Evolutionary conservation across 2,113 vertebrate genomes (phyloP).

Genomic region (Casuarius casuarius): DNA sequence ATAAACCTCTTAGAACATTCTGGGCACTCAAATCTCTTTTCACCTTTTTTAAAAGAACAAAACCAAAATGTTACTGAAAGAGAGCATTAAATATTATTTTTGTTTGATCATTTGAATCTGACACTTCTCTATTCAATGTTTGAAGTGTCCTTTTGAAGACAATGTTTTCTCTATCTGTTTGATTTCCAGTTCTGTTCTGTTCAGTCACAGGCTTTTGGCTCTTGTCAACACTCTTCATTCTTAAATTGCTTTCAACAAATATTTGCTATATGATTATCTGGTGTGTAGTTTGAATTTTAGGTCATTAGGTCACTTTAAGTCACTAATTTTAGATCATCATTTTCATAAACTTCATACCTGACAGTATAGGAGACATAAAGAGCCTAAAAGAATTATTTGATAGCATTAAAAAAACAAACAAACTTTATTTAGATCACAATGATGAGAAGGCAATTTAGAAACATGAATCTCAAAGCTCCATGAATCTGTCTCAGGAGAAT

Average conservation of each 20-base stretch:
- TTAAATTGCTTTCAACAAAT: background rate
- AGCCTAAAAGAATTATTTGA: background rate
- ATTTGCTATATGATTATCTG: background rate
- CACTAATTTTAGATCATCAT: background rate
- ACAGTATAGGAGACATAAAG: background rate
- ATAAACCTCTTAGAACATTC: slow-evolving; percentile 99
- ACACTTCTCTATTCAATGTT: background rate
- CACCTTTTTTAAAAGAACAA: slow-evolving; percentile 82
- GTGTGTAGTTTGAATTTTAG: background rate
- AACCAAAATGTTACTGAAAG: slow-evolving; percentile 28
- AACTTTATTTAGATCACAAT: background rate
- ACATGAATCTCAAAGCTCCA: background rate
- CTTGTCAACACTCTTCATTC: background rate
- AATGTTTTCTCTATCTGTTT: background rate
- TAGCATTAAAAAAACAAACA: background rate
- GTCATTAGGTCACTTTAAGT: background rate
- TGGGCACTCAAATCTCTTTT: slow-evolving; percentile 97
- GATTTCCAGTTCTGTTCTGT: background rate
- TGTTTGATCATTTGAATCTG: background rate
- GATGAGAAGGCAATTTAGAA: background rate
- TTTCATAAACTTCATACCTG: background rate
- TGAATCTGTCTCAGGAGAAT: background rate
- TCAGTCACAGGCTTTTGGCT: background rate
- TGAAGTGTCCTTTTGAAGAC: background rate
- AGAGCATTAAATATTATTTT: background rate